Evolutionary conservation across 1,140 invertebrate species (phyloP).

Genomic region (Eupristina koningsbergeri): DNA sequence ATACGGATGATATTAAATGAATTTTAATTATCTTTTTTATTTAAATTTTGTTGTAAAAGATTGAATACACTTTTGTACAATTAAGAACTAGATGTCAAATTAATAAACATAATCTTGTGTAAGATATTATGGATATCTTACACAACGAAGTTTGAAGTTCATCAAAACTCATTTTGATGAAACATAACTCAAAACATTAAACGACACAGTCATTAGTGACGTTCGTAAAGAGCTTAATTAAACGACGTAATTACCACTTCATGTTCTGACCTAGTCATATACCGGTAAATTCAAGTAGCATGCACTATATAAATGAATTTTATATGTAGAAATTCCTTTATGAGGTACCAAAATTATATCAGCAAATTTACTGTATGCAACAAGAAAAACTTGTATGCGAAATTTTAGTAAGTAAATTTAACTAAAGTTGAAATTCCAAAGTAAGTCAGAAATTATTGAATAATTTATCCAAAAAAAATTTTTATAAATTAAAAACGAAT

Average conservation of each 20-base stretch:
- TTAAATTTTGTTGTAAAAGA: too few species aligned
- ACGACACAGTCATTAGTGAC: slow-evolving; percentile 58
- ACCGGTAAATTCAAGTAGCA: not conserved
- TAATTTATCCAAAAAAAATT: too few species aligned
- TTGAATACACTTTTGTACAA: not conserved
- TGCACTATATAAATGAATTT: slow-evolving; percentile 25
- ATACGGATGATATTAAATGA: too few species aligned
- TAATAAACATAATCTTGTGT: too few species aligned
- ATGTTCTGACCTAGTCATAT: slow-evolving; percentile 36
- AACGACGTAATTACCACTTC: slow-evolving; percentile 32
- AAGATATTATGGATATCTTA: slow-evolving; percentile 3
- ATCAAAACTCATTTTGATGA: slow-evolving; percentile 20
- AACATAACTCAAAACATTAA: slow-evolving; percentile 50
- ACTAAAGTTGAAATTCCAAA: not conserved
- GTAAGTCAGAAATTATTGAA: not conserved
- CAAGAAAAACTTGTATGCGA: not conserved
- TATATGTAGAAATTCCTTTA: slow-evolving; percentile 17
- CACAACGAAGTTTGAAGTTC: slow-evolving; percentile 24
- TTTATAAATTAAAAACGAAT: too few species aligned
- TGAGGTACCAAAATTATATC: slow-evolving; percentile 1
- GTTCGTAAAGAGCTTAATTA: slow-evolving; percentile 61
- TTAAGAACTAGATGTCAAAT: not conserved
- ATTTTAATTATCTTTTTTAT: too few species aligned
- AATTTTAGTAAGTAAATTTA: not conserved
- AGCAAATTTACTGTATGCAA: not conserved